Evolutionary conservation across 1,140 invertebrate genomes (phyloP).

Genomic region (Drosophila serrata): DNA sequence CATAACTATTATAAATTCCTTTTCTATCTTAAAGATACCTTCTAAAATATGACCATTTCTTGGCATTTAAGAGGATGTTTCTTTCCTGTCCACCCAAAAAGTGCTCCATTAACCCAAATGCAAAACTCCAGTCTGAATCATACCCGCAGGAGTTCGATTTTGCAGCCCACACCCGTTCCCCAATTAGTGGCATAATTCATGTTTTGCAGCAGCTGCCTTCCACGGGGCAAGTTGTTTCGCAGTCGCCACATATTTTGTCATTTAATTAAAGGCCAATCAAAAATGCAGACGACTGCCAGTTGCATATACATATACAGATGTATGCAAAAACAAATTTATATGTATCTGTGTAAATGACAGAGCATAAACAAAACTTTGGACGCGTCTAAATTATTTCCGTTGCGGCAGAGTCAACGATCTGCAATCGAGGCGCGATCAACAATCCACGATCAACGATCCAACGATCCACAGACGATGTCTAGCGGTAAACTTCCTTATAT

Average conservation of each 20-base stretch:
- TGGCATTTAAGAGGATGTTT: slow-evolving; percentile 1
- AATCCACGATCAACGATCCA: slow-evolving; percentile 19
- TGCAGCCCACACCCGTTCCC: slow-evolving; percentile 64
- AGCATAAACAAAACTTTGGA: slow-evolving; percentile 70
- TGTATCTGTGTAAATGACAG: slow-evolving; percentile 37
- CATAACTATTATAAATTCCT: background rate
- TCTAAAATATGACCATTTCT: background rate
- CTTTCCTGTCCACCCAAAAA: slow-evolving; percentile 21
- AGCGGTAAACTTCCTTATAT: slow-evolving; percentile 78
- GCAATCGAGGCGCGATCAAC: slow-evolving; percentile 34
- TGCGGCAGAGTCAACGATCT: slow-evolving; percentile 65
- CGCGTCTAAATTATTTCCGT: slow-evolving; percentile 78
- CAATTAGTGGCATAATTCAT: slow-evolving; percentile 79
- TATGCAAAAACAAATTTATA: slow-evolving; percentile 4
- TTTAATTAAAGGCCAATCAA: slow-evolving; percentile 82
- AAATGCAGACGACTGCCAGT: slow-evolving; percentile 65
- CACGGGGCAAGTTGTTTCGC: slow-evolving; percentile 64
- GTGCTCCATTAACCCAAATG: slow-evolving; percentile 75
- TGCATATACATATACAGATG: slow-evolving; percentile 21
- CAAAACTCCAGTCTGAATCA: slow-evolving; percentile 23
- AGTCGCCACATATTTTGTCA: slow-evolving; percentile 79
- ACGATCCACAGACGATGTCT: slow-evolving; percentile 33
- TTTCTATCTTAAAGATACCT: background rate
- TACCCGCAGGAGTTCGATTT: slow-evolving; percentile 17
- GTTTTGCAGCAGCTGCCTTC: slow-evolving; percentile 58